Conservation (phyloP, 2,113 vertebrate species). For the Rousettus leschenaultii region DNA sequence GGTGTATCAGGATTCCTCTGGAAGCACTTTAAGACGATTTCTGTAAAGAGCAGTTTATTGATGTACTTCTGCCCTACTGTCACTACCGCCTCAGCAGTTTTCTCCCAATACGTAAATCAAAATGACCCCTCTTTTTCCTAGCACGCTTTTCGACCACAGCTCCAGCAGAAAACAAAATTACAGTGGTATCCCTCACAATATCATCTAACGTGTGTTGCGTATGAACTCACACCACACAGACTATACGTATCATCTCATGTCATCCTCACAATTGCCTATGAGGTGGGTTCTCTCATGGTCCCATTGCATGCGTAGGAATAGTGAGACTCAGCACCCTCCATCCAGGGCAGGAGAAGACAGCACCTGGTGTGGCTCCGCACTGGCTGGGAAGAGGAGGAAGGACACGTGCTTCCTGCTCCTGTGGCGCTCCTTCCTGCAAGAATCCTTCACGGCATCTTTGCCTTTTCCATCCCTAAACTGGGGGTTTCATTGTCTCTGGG, state of each 20-base stretch:
- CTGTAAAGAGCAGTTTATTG: not conserved
- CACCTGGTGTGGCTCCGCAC: not conserved
- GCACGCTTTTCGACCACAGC: not conserved
- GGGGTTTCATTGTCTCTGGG: not conserved
- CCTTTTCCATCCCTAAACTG: accelerated
- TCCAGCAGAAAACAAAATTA: not conserved
- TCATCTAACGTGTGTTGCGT: not conserved
- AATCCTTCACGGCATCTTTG: accelerated
- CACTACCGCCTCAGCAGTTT: no score
- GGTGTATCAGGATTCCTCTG: not conserved
- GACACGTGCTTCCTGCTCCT: not conserved
- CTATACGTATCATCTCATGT: not conserved
- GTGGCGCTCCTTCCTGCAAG: not conserved
- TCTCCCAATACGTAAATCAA: not conserved
- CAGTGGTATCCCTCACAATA: not conserved
- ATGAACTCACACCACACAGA: not conserved
- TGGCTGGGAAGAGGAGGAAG: not conserved
- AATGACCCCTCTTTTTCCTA: not conserved
- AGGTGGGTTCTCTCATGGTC: no score
- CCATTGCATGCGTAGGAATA: not conserved
- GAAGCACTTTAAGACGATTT: not conserved
- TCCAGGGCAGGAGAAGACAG: not conserved
- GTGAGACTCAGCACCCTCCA: not conserved
- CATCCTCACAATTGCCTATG: not conserved
- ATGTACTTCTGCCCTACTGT: not conserved